Base-by-base conservation (phyloP, 2,888 invertebrate species). In the Hoplodrina ambigua region DNA sequence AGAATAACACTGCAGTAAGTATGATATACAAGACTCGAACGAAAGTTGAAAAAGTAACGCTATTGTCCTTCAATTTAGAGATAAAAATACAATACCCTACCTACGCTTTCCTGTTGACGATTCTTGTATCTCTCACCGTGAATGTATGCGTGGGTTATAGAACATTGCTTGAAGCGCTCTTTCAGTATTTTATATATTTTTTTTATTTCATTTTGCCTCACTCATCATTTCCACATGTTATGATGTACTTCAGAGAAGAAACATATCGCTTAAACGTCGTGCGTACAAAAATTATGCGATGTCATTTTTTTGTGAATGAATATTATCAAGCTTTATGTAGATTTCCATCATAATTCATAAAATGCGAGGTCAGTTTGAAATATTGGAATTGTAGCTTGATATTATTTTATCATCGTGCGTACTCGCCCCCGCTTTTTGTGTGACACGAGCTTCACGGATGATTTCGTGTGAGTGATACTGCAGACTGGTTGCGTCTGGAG, bases 381-480 rank as follows among this genome's bases (percentile, higher is more conserved):
- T 46, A 46, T 11, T 46, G 17, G 46, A 17, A 46, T 46, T 46
- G 46, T 17, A 46, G 17, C 6, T 46, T 46, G 46, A 46, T 46
- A 46, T 46, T 15, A 15, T 46, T 46, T 4, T 46, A 17, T 17
- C 5, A 46, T 46, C 17, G 5, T 46, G 17, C 4, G 0, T 66
- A 11, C 11, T 17, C 8, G 19, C 46, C 44, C 10, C 33, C 60
- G 50, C 50, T 52, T 10, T 33, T 2, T 62, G n/a, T 49, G 30
- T 52, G 46, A 61, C 73, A 41, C 50, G 30, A 72, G 30, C 58
- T 66, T 54, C 41, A 55, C 20, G 61, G 50, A 55, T 72, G 73
- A 78, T 61, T 75, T 58, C 58, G 13, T 54, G 50, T 46, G 60
- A 75, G 60, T 60, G 60, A 78, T 66, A 78, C 58, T 64, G 56